Evolutionary conservation across 2,888 invertebrate species (phyloP), one percentile per base, ranked within the genome.

Genomic region (Andrena bicolor): DNA sequence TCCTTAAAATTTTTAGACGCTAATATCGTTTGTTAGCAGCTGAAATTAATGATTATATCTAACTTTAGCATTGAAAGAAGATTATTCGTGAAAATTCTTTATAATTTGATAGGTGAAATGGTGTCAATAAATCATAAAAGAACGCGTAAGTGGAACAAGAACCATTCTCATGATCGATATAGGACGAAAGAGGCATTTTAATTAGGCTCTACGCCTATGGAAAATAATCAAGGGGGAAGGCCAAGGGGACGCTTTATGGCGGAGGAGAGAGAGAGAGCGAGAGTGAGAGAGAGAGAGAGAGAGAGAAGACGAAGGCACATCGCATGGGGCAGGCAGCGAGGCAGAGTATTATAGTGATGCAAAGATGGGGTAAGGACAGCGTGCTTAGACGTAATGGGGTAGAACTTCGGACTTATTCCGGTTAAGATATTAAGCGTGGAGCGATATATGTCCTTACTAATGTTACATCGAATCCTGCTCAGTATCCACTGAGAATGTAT

Each of bases 351-450:
- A 91, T 87, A 89, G 88, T 77, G 87, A 88, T 85, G 89, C 88
- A 84, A 90, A 87, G 88, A 88, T 78, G 88, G 85, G 88, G 88
- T 85, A 88, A 88, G 87, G 90, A 89, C 89, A 89, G 84, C 86
- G 86, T 87, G 89, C 89, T 91, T 91, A 89, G 89, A 70, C 85
- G 90, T 90, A 92, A 92, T 91, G 90, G 91, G 89, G 89, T 90
- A 91, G 90, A 91, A 91, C 90, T 88, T 86, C 79, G 86, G 86
- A 91, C 90, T 91, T 91, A 91, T 91, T 91, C 88, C 88, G 84
- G 89, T 91, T 89, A 89, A 89, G 89, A 87, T 90, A 90, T 91
- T 90, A 88, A 89, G 86, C 85, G 88, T 86, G 85, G 73, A 70
- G 53, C 83, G 86, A 86, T 89, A 86, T 86, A 89, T 89, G 77